Evolutionary conservation across 1,140 invertebrate genomes (phyloP), one percentile per base, ranked within the genome.

Genomic region (Drosophila athabasca): DNA sequence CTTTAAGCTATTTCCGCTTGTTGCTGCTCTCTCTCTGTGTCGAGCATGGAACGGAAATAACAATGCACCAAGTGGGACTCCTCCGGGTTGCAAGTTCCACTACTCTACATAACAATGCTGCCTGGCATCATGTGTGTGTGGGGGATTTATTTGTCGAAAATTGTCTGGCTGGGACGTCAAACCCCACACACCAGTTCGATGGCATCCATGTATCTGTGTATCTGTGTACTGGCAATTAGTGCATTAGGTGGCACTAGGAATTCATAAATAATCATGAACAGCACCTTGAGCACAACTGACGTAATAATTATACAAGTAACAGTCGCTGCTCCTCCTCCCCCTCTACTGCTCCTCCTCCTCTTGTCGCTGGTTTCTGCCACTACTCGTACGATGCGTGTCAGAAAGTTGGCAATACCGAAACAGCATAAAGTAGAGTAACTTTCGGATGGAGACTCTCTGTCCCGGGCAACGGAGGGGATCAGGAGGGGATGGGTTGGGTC

Each of bases 1-100:
- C 84, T 83, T 76, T 67, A 83, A 88, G 79, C 84, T 61, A 83
- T 88, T 83, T 88, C 83, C 83, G 83, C 76, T 83, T 73, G 75
- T 73, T 87, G 83, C 71, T 82, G 60, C 55, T 70, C 17, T 19
- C 17, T 19, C 17, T 19, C 59, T 60, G 66, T 69, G 51, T 66
- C 72, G 73, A 68, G 64, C 17, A 45, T 29, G 54, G 43, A 75
- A 58, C 83, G 83, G 83, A 88, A 83, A 88, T 88, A 83, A 76
- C 79, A 77, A 88, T 83, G 67, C 69, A 66, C 64, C 79, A 65
- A 64, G 72, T 43, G 70, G 65, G 48, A 24, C 8, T 29, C 50
- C 50, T 35, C 9, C 9, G 17, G 41, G 29, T 13, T 29, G 29
- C 6, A 29, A 29, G 35, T 11, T 48, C 13, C 31, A 9, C 48